Evolutionary conservation across 2,113 vertebrate genomes (phyloP), one percentile per base, ranked within the genome.

Genomic region (Mirounga angustirostris): DNA sequence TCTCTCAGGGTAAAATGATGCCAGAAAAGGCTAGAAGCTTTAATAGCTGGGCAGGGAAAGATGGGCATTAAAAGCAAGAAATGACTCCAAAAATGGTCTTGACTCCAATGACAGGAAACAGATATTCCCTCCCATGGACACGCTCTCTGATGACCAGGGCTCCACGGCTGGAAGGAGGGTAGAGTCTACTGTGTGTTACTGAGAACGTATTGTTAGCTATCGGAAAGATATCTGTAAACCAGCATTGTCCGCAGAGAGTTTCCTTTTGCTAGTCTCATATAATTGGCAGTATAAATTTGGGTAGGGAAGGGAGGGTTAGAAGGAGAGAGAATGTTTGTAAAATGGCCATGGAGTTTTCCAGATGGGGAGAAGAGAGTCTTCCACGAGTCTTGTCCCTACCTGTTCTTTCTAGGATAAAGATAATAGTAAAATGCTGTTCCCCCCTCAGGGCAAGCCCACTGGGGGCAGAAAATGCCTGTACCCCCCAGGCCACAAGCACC

Each of bases 401-500:
- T 69, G 30, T 15, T 40, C 69, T 58, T 91, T 33, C 80, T 36
- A 22, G 26, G 56, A 46, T 4, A 63, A 46, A 86, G 33, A 24
- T 1, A 8, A 73, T 14, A 28, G 26, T 1, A 10, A 71, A 56
- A 43, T 7, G 4, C 22, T 15, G 7, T 16, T 54, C 28, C 58
- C 58, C 33, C 36, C 85, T 67, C 40, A 5, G 3, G 26, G 28
- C 4, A 26, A 26, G 54, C 9, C 43, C 6, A 0, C 36, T 0
- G 2, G 30, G 50, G 22, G 43, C 21, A 73, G 63, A 61, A 16
- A 40, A 40, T 2, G 1, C 0, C 40, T 5, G 8, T 1, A 2
- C 10, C 12, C 8, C 22, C 28, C 26, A 4, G 3, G 1, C 24
- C 14, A 11, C 8, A 5, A 33, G 52, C 52, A 5, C 4, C 0